Conservation (phyloP, 2,797 vertebrate species). For the Emydoidea blandingii region DNA sequence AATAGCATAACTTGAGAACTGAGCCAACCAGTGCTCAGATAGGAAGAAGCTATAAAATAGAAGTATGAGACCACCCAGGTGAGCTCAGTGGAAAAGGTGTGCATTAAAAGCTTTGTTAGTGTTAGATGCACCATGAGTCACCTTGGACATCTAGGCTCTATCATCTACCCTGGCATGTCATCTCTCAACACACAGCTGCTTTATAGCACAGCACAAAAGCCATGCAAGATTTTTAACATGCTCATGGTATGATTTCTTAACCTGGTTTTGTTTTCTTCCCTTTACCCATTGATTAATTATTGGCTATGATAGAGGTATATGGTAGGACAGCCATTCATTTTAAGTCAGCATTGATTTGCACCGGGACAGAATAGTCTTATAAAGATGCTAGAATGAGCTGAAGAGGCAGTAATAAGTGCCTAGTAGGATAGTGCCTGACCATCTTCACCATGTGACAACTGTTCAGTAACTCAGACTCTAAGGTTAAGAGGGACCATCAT, state of each 20-base stretch:
- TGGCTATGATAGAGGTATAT: neutral
- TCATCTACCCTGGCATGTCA: neutral
- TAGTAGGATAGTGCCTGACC: neutral
- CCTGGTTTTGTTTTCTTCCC: constrained; percentile 13
- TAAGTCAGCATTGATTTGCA: neutral
- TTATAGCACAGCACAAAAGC: neutral
- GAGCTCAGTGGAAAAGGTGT: neutral
- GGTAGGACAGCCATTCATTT: neutral
- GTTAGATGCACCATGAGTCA: neutral
- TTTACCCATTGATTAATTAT: constrained; percentile 2
- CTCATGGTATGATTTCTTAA: constrained; percentile 18
- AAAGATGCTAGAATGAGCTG: neutral
- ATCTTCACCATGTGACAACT: neutral
- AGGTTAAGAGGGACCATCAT: too few species aligned
- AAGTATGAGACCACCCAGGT: too few species aligned
- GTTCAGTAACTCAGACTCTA: neutral
- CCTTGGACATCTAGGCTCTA: neutral
- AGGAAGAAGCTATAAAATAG: too few species aligned
- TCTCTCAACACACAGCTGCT: neutral
- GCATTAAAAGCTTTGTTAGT: neutral
- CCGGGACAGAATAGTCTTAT: neutral
- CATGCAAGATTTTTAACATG: neutral
- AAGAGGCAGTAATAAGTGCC: neutral
- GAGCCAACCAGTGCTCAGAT: too few species aligned
- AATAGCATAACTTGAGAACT: too few species aligned